Conservation (phyloP, 1,140 invertebrate genomes). For the Brachionus calyciflorus region DNA sequence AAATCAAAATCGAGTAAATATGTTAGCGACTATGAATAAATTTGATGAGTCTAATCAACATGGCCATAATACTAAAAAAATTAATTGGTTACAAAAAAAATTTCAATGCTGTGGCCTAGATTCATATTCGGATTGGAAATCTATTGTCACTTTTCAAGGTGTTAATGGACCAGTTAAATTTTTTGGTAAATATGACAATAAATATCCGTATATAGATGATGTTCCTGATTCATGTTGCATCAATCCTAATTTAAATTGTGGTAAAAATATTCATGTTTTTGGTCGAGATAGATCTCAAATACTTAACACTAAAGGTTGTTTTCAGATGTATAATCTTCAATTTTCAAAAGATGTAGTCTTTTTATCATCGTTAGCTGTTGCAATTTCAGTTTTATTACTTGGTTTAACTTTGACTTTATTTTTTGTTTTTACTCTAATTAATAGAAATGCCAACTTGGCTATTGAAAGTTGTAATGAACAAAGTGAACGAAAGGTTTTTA, state of each 20-base stretch:
- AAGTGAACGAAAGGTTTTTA: neutral
- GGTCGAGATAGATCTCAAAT: neutral
- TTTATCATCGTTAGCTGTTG: conserved; percentile 2
- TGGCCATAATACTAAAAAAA: conserved; percentile 23
- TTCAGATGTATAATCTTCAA: neutral
- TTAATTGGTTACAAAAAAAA: conserved; percentile 18
- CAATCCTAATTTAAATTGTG: neutral
- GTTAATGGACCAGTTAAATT: conserved; percentile 27
- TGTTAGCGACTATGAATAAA: neutral
- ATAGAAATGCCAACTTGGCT: neutral
- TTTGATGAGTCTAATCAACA: conserved; percentile 30
- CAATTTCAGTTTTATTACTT: neutral
- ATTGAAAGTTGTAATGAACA: neutral
- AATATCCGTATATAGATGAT: conserved; percentile 43
- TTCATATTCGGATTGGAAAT: conserved; percentile 41
- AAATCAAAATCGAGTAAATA: neutral
- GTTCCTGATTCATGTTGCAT: conserved; percentile 42
- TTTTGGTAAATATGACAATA: conserved; percentile 14
- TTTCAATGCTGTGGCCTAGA: conserved; percentile 32
- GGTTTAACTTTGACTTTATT: neutral
- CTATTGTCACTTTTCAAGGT: conserved; percentile 5
- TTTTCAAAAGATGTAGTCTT: conserved; percentile 32
- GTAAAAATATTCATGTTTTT: conserved; percentile 44
- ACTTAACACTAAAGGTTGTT: conserved; percentile 38
- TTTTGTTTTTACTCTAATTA: neutral